Base-by-base conservation (phyloP, 2,888 invertebrate species). In the Drosophila cognata region DNA sequence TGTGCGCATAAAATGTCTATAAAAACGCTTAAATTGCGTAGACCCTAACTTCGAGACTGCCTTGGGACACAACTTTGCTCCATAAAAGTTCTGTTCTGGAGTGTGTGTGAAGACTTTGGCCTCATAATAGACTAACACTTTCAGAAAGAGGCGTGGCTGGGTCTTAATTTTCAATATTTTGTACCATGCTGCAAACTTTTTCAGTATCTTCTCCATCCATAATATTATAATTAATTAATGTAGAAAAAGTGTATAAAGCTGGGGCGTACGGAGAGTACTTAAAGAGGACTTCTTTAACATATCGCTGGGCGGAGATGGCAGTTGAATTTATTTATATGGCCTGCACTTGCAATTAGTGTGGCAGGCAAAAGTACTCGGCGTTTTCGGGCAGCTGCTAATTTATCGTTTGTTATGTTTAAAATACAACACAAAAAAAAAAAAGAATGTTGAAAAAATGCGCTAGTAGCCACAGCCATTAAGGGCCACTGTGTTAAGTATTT, bases 341-440 rank as follows among this genome's bases (percentile, higher is more conserved):
- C 66, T 63, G 79, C 85, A 68, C 56, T 83, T 72, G 84, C 88
- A 85, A 85, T 85, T 85, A 85, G 84, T 79, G 82, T 63, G 79
- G 82, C 87, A 63, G 64, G 74, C 79, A 77, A 43, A 57, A 83
- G 86, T 74, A 74, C 81, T 86, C 71, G 71, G 56, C 36, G 65
- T 71, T 73, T 83, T 81, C 83, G 65, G 75, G 75, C 60, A 73
- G 77, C 63, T 64, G 65, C 72, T 88, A 88, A 88, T 85, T 85
- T 85, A 85, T 85, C 77, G 84, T 85, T 88, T 85, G 88, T 85
- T 83, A 83, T 88, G 81, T 77, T 85, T 88, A 74, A 85, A 85
- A 81, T 77, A 81, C 67, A 76, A 79, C 25, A 35, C 48, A 78
- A 74, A 43, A 59, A 38, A 79, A 55, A 60, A 73, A 60, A 29